phyloP scores from a whole-genome alignment of 1,140 invertebrate species.

The Latrodectus geometricus region DNA sequence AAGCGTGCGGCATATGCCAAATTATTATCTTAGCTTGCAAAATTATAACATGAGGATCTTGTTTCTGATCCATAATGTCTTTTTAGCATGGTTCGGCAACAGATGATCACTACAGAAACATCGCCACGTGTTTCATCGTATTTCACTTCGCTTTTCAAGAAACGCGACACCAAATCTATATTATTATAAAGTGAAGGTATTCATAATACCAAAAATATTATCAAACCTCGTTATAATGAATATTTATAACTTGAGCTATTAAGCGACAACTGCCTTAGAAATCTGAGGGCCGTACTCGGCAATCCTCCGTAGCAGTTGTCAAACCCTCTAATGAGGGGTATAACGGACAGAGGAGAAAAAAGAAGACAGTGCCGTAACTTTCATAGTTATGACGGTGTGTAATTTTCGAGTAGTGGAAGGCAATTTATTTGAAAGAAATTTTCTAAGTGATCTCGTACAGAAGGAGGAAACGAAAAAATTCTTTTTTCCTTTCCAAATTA shows the following conservation, averaged over 20 bases:
- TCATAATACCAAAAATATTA: not conserved
- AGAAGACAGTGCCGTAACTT: no score
- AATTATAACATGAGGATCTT: no score
- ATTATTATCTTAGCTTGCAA: no score
- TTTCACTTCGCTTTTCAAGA: not conserved
- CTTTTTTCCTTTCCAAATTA: not conserved
- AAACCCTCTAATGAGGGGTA: not conserved
- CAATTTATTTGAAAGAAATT: not conserved
- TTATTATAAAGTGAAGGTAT: not conserved
- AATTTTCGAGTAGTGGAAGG: not conserved
- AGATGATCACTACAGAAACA: not conserved
- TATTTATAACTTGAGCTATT: conserved; percentile 17
- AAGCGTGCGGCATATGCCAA: no score
- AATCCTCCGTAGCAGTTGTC: not conserved
- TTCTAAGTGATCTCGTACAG: no score
- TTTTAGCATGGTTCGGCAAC: no score
- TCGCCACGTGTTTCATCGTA: not conserved
- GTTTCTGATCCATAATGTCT: no score
- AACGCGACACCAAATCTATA: not conserved
- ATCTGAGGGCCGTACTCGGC: not conserved
- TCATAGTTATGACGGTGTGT: not conserved
- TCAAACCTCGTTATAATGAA: conserved; percentile 17
- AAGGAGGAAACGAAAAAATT: not conserved
- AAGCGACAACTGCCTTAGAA: not conserved
- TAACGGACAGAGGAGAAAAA: not conserved